Conservation (phyloP, 2,113 vertebrate genomes). For the Charina bottae region DNA sequence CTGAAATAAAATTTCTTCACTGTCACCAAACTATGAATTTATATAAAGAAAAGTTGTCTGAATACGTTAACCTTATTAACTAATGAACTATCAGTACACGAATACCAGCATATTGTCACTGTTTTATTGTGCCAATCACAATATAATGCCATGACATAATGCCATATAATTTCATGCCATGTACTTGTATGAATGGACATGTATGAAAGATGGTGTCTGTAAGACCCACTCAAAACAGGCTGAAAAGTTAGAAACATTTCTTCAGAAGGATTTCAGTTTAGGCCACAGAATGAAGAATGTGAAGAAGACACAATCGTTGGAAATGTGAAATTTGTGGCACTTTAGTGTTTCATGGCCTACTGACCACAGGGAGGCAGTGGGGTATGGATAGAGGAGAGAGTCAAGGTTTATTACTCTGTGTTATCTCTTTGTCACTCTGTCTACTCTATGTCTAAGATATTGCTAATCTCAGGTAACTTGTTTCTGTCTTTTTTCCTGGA, state of each 20-base stretch:
- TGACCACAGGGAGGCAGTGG: neutral
- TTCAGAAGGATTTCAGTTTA: neutral
- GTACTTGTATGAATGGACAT: neutral
- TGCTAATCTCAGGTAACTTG: neutral
- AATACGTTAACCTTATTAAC: neutral
- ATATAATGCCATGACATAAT: neutral
- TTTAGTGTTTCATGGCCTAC: neutral
- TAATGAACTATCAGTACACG: neutral
- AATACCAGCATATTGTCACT: neutral
- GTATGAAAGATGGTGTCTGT: neutral
- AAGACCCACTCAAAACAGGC: neutral
- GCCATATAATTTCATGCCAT: neutral
- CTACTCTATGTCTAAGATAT: neutral
- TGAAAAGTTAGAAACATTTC: neutral
- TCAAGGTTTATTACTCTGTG: neutral
- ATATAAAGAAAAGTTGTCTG: constrained; percentile 36
- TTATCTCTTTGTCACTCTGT: neutral
- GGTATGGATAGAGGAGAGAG: neutral
- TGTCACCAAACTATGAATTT: constrained; percentile 55
- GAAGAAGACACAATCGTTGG: neutral
- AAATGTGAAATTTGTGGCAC: neutral
- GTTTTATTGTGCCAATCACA: neutral
- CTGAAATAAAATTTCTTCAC: constrained; percentile 49
- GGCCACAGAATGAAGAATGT: neutral
- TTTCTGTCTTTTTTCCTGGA: neutral